phyloP scores from a whole-genome alignment of 2,797 vertebrate species.

The Lophius americanus region DNA sequence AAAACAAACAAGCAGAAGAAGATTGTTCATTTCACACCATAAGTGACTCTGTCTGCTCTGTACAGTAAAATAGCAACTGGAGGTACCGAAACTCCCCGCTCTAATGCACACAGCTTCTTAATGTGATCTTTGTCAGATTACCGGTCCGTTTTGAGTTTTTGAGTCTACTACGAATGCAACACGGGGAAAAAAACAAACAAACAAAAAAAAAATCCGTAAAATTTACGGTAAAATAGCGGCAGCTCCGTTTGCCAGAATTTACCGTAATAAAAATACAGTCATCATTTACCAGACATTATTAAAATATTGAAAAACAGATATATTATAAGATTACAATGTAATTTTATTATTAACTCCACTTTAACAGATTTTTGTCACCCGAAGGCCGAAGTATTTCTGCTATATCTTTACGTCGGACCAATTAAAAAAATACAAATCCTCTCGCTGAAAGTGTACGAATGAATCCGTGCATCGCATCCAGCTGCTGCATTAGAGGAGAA shows the following conservation, averaged over 20 bases:
- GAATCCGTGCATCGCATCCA: constrained; percentile 2
- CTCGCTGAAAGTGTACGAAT: neutral
- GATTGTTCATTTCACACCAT: constrained; percentile 97
- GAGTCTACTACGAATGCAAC: too few species aligned
- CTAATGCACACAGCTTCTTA: constrained; percentile 77
- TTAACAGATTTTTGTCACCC: neutral
- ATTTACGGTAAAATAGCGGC: too few species aligned
- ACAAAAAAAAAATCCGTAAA: too few species aligned
- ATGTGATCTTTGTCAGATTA: too few species aligned
- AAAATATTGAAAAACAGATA: too few species aligned
- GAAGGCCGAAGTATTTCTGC: too few species aligned
- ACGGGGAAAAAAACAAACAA: too few species aligned
- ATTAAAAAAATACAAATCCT: neutral
- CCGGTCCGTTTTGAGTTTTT: too few species aligned
- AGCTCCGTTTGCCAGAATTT: too few species aligned
- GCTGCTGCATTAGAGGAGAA: constrained; percentile 80
- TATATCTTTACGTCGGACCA: neutral
- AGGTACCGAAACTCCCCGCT: constrained; percentile 85
- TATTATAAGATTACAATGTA: neutral
- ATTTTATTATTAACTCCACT: neutral
- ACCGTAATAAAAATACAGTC: too few species aligned
- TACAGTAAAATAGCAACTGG: constrained; percentile 91
- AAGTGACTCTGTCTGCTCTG: constrained; percentile 91
- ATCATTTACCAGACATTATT: too few species aligned
- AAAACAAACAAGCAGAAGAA: constrained; percentile 87